Conservation (phyloP, 2,113 vertebrate species). For the Dissostichus mawsoni region DNA sequence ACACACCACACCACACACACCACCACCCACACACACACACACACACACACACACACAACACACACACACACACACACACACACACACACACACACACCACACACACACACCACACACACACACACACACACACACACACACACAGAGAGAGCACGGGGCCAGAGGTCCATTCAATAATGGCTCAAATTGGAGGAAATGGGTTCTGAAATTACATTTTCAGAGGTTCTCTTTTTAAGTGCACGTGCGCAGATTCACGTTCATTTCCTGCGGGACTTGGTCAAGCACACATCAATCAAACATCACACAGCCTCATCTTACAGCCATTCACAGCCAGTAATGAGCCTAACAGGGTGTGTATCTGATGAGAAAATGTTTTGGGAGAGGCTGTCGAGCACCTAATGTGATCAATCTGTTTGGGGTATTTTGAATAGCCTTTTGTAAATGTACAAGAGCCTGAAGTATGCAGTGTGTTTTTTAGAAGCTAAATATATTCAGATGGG, state of each 20-base stretch:
- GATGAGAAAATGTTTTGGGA: conserved; percentile 30
- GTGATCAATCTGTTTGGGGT: not conserved
- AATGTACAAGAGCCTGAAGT: not conserved
- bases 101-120: conserved; percentile 40
- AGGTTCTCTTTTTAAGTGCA: conserved; percentile 67
- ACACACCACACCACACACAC: too few relatives aligned
- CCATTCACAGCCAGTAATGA: conserved; percentile 43
- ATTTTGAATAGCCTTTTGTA: not conserved
- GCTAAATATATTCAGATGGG: not conserved
- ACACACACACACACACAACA: conserved; percentile 31
- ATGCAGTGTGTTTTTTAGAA: not conserved
- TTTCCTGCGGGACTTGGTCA: conserved; percentile 67
- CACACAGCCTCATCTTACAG: conserved; percentile 44
- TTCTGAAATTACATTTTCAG: conserved; percentile 80
- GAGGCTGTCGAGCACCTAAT: conserved; percentile 21
- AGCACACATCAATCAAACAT: conserved; percentile 58
- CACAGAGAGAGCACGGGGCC: conserved; percentile 38
- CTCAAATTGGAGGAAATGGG: conserved; percentile 80
- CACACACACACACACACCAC: conserved; percentile 28
- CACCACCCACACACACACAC: conserved; percentile 25
- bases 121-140: conserved; percentile 27
- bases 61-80: conserved; percentile 34
- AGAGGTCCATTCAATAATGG: conserved; percentile 69
- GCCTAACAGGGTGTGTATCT: conserved; percentile 29
- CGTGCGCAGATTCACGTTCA: conserved; percentile 46